Evolutionary conservation across 2,113 vertebrate genomes (phyloP).

Genomic region (Elaphurus davidianus): DNA sequence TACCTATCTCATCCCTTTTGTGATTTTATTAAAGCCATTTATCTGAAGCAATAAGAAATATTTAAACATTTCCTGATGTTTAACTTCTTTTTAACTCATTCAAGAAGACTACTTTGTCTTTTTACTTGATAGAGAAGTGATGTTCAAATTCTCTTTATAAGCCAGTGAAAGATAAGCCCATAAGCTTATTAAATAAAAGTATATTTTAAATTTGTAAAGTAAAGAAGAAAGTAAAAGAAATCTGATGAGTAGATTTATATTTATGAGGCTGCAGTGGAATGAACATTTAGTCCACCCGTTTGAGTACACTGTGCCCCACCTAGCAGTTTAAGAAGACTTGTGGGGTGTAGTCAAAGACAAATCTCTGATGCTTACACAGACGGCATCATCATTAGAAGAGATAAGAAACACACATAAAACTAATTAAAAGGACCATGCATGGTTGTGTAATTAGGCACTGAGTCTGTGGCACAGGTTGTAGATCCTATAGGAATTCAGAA

Average conservation of each 20-base stretch:
- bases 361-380: background rate
- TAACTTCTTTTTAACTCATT: conserved; percentile 38
- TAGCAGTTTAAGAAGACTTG: background rate
- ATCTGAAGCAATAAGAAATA: conserved; percentile 23
- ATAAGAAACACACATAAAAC: background rate
- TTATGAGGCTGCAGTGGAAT: conserved; percentile 42
- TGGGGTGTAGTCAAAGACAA: background rate
- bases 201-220: conserved; percentile 58
- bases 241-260: conserved; percentile 33
- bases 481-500: background rate
- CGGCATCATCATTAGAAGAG: background rate
- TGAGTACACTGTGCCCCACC: background rate
- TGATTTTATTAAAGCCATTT: conserved; percentile 59
- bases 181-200: conserved; percentile 46
- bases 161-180: conserved; percentile 28
- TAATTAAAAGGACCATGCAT: background rate
- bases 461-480: background rate
- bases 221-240: conserved; percentile 11
- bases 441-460: background rate
- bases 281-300: conserved; percentile 42
- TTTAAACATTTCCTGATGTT: conserved; percentile 28
- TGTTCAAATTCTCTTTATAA: conserved; percentile 35
- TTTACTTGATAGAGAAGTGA: conserved; percentile 3
- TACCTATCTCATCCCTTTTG: background rate
- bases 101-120: conserved; percentile 16